phyloP scores from a whole-genome alignment of 2,113 vertebrate genomes.

The Hemibagrus wyckioides region DNA sequence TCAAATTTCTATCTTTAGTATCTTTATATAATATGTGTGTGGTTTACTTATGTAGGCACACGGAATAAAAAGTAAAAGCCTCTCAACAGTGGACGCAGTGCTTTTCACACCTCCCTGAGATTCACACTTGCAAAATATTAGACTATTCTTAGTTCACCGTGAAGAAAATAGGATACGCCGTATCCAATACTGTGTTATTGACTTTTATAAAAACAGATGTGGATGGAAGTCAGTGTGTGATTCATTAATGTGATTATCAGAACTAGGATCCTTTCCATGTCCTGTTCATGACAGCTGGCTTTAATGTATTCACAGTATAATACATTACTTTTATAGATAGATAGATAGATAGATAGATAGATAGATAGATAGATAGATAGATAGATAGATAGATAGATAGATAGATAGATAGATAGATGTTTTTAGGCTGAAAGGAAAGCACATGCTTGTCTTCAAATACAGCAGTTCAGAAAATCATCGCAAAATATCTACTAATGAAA shows the following conservation, averaged over 20 bases:
- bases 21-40: not conserved
- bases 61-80: not conserved
- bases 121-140: not conserved
- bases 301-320: not conserved
- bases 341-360: not conserved
- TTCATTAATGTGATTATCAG: no score
- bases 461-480: not conserved
- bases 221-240: not conserved
- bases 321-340: not conserved
- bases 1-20: not conserved
- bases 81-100: not conserved
- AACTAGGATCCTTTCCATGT: not conserved
- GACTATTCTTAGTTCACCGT: not conserved
- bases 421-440: not conserved
- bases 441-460: not conserved
- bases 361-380: slow-evolving; percentile 34
- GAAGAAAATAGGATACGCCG: not conserved
- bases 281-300: not conserved
- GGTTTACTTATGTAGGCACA: not conserved
- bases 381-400: not conserved
- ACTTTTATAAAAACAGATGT: not conserved
- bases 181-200: not conserved
- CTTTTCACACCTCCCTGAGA: slow-evolving; percentile 1
- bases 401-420: not conserved
- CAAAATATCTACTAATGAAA: not conserved